These are phyloP conservation scores for Anastrepha ludens DNA, from an alignment of 1,140 invertebrate genomes.

Conservation along the genomic window DNA sequence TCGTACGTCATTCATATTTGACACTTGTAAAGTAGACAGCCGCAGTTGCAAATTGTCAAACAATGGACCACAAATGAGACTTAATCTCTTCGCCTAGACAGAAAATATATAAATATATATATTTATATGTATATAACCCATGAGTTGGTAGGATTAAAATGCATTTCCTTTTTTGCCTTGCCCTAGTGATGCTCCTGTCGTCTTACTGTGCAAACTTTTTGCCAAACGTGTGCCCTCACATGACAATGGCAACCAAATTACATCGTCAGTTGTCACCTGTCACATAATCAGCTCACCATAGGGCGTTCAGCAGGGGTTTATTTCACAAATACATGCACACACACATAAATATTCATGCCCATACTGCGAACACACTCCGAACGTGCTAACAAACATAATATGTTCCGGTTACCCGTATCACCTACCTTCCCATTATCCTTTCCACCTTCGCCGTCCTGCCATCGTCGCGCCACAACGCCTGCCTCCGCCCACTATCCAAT, in stretches of 20 bases:
- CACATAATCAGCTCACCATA: not conserved
- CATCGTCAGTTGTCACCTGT: constrained; percentile 18
- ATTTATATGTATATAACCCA: too few species aligned
- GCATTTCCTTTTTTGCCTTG: too few species aligned
- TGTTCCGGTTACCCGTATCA: constrained; percentile 41
- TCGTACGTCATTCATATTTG: too few species aligned
- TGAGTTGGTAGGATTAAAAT: too few species aligned
- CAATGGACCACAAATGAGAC: too few species aligned
- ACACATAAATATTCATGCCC: not conserved
- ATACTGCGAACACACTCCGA: not conserved
- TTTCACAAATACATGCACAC: not conserved
- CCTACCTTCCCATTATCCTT: not conserved
- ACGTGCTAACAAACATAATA: constrained; percentile 45
- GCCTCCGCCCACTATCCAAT: constrained; percentile 27
- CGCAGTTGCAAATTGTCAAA: too few species aligned
- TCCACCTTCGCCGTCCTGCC: not conserved
- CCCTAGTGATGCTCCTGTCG: too few species aligned
- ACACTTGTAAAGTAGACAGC: too few species aligned
- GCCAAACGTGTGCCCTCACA: not conserved
- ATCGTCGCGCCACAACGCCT: not conserved
- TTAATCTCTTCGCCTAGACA: too few species aligned
- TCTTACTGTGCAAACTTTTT: not conserved
- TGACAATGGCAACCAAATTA: constrained; percentile 26
- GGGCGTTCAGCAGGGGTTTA: not conserved
- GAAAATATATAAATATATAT: too few species aligned